phyloP scores from a whole-genome alignment of 2,888 invertebrate species.

The Trissonchulus latispiculum region DNA sequence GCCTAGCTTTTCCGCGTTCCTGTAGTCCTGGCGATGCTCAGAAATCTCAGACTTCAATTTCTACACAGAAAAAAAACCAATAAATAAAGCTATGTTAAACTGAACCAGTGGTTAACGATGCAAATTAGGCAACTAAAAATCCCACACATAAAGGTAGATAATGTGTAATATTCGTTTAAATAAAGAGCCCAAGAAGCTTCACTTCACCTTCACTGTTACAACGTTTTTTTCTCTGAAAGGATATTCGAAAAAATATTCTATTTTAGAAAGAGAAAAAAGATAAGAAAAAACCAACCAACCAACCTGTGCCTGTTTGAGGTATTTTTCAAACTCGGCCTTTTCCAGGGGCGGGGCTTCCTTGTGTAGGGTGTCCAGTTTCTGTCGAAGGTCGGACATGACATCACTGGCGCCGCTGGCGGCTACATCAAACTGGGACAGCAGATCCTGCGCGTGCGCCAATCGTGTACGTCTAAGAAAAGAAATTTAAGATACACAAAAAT shows the following conservation, averaged over 20 bases:
- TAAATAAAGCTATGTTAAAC: too few species aligned
- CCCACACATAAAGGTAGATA: too few species aligned
- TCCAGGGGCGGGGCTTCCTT: background rate
- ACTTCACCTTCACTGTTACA: too few species aligned
- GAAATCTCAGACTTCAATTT: slow-evolving; percentile 80
- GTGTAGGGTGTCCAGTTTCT: background rate
- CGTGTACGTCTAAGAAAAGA: background rate
- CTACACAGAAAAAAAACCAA: slow-evolving; percentile 1
- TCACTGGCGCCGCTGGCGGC: background rate
- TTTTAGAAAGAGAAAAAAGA: too few species aligned
- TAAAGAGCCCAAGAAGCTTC: too few species aligned
- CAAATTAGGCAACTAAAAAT: too few species aligned
- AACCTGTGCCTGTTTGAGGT: background rate
- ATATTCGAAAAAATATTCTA: too few species aligned
- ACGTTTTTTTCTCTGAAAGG: too few species aligned
- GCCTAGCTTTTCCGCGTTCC: slow-evolving; percentile 71
- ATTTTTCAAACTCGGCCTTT: background rate
- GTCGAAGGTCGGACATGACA: background rate
- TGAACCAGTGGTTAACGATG: too few species aligned
- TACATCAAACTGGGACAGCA: background rate
- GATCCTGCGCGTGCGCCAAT: background rate
- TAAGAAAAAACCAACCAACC: too few species aligned
- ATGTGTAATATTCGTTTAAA: too few species aligned
- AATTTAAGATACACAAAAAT: background rate
- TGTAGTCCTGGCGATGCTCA: slow-evolving; percentile 85